These are phyloP conservation scores for Pitta sordida DNA, from an alignment of 2,113 vertebrate species.

Conservation along the genomic window DNA sequence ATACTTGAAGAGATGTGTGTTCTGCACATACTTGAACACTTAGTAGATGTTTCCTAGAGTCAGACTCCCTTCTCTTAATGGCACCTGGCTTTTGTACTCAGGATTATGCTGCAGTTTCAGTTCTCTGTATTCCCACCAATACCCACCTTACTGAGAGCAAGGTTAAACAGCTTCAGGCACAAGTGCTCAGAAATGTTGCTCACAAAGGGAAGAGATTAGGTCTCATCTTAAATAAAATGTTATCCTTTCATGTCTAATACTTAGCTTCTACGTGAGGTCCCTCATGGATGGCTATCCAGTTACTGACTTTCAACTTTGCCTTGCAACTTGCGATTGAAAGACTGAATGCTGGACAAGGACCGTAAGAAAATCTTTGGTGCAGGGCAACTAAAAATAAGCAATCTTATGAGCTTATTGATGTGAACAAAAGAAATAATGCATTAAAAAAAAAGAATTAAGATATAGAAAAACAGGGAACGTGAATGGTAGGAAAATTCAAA, in stretches of 20 bases:
- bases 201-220: constrained; percentile 18
- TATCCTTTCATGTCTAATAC: constrained; percentile 21
- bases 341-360: not conserved
- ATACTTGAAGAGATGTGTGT: not conserved
- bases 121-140: not conserved
- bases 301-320: not conserved
- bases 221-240: constrained; percentile 15
- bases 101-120: not conserved
- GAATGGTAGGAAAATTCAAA: not conserved
- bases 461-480: not conserved
- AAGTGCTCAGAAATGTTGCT: not conserved
- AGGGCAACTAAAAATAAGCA: not conserved
- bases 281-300: not conserved
- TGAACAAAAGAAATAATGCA: not conserved
- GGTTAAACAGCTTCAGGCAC: not conserved
- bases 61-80: not conserved
- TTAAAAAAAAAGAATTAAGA: not conserved
- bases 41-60: not conserved
- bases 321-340: not conserved
- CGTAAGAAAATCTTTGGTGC: not conserved
- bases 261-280: not conserved
- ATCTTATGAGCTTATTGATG: not conserved
- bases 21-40: not conserved
- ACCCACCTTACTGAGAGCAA: not conserved
- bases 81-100: not conserved